Percentiles rank a stretch among this genome's conserved stretches.
These are phyloP conservation scores for Galeopsomyia nigrocyanea DNA, from an alignment of 2,888 invertebrate genomes.

Conservation along the genomic window DNA sequence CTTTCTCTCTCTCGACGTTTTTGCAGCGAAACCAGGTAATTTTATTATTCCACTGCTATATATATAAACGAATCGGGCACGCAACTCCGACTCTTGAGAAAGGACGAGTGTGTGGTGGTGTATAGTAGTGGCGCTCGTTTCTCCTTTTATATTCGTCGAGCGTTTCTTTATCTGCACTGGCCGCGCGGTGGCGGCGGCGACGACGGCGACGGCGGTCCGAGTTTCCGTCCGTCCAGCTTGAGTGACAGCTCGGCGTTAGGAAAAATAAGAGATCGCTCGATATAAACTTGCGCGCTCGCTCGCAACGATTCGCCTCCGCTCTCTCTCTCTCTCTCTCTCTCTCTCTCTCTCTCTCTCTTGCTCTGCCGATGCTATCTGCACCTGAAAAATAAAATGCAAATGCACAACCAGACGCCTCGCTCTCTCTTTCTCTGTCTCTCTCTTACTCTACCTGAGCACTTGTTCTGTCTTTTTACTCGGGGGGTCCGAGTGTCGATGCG, in stretches of 20 bases:
- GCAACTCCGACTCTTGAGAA: background rate
- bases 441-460: background rate
- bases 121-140: background rate
- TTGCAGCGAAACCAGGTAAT: constrained; percentile 6
- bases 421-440: background rate
- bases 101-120: no score
- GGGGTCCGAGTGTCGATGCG: constrained; percentile 25
- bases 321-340: no score
- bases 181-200: background rate
- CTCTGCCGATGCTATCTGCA: constrained; percentile 17
- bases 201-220: constrained; percentile 10
- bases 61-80: background rate
- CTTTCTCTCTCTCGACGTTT: background rate
- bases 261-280: constrained; percentile 37
- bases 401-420: background rate
- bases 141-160: constrained; percentile 3
- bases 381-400: constrained; percentile 41
- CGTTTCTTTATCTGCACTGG: background rate
- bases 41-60: constrained; percentile 16
- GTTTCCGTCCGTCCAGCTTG: constrained; percentile 21
- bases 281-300: constrained; percentile 21
- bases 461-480: no score
- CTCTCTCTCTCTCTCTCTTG: no score
- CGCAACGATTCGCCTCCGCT: constrained; percentile 5
- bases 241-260: constrained; percentile 33